These are phyloP conservation scores for Phytoseiulus persimilis DNA, from an alignment of 2,888 invertebrate genomes.

Conservation along the genomic window DNA sequence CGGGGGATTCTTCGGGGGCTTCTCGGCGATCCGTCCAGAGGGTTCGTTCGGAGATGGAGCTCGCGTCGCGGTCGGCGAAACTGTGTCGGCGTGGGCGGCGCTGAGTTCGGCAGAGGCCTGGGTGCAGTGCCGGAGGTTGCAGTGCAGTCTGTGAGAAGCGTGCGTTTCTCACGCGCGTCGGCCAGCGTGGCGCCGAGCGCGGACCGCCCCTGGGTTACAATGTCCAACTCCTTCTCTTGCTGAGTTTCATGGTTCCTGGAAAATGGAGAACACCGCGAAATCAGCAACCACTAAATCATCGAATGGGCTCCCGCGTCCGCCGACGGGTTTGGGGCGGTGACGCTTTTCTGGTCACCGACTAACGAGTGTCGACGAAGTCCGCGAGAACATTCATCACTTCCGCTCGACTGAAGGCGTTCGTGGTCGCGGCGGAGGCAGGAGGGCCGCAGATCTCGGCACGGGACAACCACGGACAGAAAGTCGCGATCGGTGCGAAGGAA, in stretches of 20 bases:
- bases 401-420: no score
- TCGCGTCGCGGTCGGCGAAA: slow-evolving; percentile 21
- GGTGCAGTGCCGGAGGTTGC: not conserved
- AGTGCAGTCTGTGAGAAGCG: slow-evolving; percentile 29
- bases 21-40: not conserved
- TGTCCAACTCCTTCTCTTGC: not conserved
- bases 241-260: not conserved
- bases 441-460: no score
- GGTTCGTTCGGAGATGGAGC: not conserved
- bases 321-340: not conserved
- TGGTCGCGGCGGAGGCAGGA: no score
- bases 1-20: slow-evolving; percentile 13
- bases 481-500: no score
- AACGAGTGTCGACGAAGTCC: not conserved
- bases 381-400: not conserved
- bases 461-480: no score
- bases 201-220: not conserved
- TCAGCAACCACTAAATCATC: no score
- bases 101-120: not conserved
- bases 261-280: not conserved
- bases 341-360: not conserved
- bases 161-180: slow-evolving; percentile 26
- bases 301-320: no score
- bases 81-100: slow-evolving; percentile 27
- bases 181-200: slow-evolving; percentile 30